phyloP scores from a whole-genome alignment of 1,140 invertebrate genomes.

The Acromyrmex echinatior region DNA sequence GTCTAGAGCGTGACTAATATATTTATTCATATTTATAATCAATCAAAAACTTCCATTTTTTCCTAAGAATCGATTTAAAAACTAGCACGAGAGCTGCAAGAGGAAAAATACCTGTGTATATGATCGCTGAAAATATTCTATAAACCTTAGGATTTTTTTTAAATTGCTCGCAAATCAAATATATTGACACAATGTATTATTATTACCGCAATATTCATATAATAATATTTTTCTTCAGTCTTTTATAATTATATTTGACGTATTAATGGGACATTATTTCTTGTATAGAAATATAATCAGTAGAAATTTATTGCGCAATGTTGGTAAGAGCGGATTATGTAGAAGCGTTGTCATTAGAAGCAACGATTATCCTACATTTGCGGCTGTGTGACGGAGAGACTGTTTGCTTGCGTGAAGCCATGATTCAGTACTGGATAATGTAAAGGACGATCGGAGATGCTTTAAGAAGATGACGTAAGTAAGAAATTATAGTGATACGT shows the following conservation, averaged over 20 bases:
- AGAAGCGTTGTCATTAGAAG: conserved; percentile 33
- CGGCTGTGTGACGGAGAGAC: conserved; percentile 6
- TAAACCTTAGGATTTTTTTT: neutral
- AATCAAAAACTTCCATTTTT: neutral
- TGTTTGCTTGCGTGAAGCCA: neutral
- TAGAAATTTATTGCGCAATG: conserved; percentile 12
- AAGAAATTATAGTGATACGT: conserved; percentile 49
- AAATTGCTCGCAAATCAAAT: neutral
- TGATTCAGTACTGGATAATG: conserved; percentile 20
- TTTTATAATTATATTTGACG: conserved; percentile 6
- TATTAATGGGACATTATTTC: neutral
- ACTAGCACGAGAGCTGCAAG: neutral
- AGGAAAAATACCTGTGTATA: neutral
- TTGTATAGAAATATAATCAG: conserved; percentile 3
- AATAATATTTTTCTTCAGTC: neutral
- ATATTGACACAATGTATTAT: neutral
- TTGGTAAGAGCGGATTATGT: neutral
- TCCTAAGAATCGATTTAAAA: neutral
- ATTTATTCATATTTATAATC: neutral
- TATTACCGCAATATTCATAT: neutral
- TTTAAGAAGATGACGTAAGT: conserved; percentile 44
- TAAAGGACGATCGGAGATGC: conserved; percentile 29
- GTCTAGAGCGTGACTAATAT: neutral
- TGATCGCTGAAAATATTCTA: neutral
- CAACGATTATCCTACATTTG: conserved; percentile 34